These are phyloP conservation scores for Lepidochitona cinerea DNA, from an alignment of 2,888 invertebrate genomes.

Conservation along the genomic window DNA sequence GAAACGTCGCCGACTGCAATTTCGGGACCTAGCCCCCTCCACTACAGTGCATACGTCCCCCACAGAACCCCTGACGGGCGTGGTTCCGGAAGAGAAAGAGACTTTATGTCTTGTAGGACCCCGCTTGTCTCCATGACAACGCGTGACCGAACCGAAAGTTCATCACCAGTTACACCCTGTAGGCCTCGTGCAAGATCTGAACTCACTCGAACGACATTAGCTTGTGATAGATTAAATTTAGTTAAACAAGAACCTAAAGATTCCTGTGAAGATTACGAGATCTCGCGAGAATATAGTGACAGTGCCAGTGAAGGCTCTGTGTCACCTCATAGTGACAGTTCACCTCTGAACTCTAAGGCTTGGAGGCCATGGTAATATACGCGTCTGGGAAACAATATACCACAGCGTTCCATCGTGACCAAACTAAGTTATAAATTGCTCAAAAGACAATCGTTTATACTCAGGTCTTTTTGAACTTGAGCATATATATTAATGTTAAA, in stretches of 20 bases:
- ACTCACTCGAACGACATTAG: not conserved
- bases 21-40: not conserved
- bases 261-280: not conserved
- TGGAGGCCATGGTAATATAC: conserved; percentile 1
- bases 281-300: not conserved
- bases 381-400: too few relatives aligned
- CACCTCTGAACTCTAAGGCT: not conserved
- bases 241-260: not conserved
- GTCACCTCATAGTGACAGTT: not conserved
- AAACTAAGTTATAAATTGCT: too few relatives aligned
- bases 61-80: not conserved
- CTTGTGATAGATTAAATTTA: too few relatives aligned
- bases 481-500: too few relatives aligned
- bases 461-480: too few relatives aligned
- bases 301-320: not conserved
- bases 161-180: not conserved
- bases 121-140: not conserved
- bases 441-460: too few relatives aligned
- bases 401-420: too few relatives aligned
- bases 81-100: not conserved
- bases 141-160: not conserved
- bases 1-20: not conserved
- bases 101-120: not conserved
- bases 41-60: not conserved
- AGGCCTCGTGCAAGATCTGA: not conserved